Evolutionary conservation across 2,113 vertebrate genomes (phyloP).

Genomic region (Tyto alba): DNA sequence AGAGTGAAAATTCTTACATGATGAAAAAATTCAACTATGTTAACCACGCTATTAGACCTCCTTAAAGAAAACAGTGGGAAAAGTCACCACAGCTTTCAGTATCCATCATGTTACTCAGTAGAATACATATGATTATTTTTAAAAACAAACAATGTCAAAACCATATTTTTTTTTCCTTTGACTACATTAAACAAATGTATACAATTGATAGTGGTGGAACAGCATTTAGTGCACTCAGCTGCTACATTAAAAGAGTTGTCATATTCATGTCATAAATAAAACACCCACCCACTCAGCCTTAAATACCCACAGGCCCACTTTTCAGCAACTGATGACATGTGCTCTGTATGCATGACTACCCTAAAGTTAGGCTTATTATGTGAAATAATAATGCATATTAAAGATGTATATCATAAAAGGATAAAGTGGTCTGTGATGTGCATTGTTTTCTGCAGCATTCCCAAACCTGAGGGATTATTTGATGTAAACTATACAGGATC

Average conservation of each 20-base stretch:
- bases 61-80: neutral
- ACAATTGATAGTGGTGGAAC: neutral
- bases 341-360: neutral
- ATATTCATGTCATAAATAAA: conserved; percentile 39
- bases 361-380: neutral
- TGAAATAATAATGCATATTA: conserved; percentile 11
- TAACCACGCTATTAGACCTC: neutral
- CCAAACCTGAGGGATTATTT: neutral
- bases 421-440: neutral
- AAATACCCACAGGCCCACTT: conserved; percentile 37
- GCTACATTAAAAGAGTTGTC: neutral
- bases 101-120: neutral
- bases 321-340: neutral
- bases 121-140: neutral
- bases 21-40: neutral
- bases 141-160: neutral
- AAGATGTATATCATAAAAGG: neutral
- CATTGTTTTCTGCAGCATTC: neutral
- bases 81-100: neutral
- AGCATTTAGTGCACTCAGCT: neutral
- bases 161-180: neutral
- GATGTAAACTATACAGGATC: neutral
- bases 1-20: neutral
- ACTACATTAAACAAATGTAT: neutral
- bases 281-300: conserved; percentile 6